Conservation (phyloP, 2,113 vertebrate genomes). For the Puffinus mauretanicus region DNA sequence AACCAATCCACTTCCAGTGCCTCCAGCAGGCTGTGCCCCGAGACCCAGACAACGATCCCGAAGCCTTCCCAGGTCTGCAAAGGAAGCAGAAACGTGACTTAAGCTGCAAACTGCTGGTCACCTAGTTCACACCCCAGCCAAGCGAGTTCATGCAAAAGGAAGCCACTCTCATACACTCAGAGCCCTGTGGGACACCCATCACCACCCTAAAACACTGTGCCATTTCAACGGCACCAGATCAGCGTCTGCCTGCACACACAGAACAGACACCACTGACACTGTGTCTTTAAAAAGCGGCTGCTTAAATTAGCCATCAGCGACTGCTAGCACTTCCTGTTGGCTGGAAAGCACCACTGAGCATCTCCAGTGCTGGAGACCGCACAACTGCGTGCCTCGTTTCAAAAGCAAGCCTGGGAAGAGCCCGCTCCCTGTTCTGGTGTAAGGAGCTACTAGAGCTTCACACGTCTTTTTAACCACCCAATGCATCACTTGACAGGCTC, state of each 20-base stretch:
- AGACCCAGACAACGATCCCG: slow-evolving; percentile 55
- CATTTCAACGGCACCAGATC: background rate
- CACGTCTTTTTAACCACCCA: background rate
- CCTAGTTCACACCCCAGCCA: background rate
- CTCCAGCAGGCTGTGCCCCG: slow-evolving; percentile 66
- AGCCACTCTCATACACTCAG: background rate
- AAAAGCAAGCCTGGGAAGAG: background rate
- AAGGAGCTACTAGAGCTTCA: background rate
- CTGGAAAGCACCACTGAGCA: background rate
- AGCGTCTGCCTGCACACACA: background rate
- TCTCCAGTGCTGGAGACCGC: background rate
- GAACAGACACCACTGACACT: background rate
- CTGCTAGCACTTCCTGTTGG: background rate
- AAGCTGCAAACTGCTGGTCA: background rate
- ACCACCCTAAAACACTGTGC: background rate
- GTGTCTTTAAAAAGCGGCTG: background rate
- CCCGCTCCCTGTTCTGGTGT: background rate
- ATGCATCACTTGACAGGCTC: accelerated
- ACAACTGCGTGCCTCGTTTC: accelerated
- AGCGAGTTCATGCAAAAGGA: background rate
- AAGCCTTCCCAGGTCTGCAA: slow-evolving; percentile 71
- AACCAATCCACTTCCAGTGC: slow-evolving; percentile 73
- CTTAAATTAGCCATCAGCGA: background rate
- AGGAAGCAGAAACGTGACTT: background rate
- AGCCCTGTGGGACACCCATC: background rate